Conservation (phyloP, 2,797 vertebrate genomes). For the Brachyalestes nurse region DNA sequence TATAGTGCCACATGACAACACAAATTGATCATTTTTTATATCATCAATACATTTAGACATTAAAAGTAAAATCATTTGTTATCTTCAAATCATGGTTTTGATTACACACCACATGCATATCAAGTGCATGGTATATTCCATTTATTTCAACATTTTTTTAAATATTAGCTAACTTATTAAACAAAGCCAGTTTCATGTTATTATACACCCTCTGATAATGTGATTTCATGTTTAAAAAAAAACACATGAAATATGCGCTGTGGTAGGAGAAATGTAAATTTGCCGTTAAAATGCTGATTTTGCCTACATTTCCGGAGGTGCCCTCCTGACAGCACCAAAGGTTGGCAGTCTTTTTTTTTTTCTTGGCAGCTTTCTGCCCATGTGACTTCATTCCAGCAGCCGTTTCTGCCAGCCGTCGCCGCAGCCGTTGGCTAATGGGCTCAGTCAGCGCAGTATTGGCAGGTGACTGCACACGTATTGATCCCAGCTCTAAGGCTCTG, state of each 20-base stretch:
- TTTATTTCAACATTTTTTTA: too few species aligned
- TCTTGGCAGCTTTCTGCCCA: conserved; percentile 59
- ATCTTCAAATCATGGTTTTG: too few species aligned
- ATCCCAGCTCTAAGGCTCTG: conserved; percentile 71
- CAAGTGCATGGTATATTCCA: too few species aligned
- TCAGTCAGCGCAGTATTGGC: conserved; percentile 76
- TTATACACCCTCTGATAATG: too few species aligned
- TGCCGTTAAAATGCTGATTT: not conserved
- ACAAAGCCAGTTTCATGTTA: too few species aligned
- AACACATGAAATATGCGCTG: not conserved
- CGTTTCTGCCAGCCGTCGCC: conserved; percentile 64
- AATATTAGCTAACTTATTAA: too few species aligned
- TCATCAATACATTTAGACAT: too few species aligned
- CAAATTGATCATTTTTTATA: too few species aligned
- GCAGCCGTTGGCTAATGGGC: conserved; percentile 76
- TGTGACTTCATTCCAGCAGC: conserved; percentile 69
- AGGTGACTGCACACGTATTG: conserved; percentile 77
- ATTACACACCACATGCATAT: too few species aligned
- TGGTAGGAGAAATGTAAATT: not conserved
- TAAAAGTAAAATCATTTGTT: too few species aligned
- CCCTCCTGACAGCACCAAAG: not conserved
- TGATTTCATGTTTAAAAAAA: not conserved
- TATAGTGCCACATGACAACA: too few species aligned
- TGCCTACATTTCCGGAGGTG: not conserved
- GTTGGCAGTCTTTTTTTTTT: not conserved